A percentile compares a stretch with the other conserved stretches of the same genome.
phyloP scores from a whole-genome alignment of 2,113 vertebrate genomes.

The Suricata suricatta region DNA sequence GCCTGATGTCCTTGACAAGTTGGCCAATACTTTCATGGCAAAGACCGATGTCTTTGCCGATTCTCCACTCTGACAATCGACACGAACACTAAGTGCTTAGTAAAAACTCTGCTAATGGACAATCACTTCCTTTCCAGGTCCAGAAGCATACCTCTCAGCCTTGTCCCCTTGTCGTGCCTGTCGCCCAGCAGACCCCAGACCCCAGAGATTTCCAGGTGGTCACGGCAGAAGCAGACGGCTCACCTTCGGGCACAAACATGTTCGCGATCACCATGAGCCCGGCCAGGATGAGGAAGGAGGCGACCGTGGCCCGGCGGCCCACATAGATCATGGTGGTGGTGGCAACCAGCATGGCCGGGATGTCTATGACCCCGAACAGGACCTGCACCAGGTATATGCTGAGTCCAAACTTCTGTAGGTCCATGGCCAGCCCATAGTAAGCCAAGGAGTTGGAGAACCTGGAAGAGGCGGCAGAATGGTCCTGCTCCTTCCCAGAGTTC shows the following conservation, averaged over 20 bases:
- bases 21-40: too few relatives aligned
- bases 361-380: slow-evolving; percentile 89
- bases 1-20: neutral
- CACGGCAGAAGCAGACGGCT: neutral
- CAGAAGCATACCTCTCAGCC: neutral
- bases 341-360: slow-evolving; percentile 88
- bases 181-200: neutral
- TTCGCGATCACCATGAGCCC: slow-evolving; percentile 87
- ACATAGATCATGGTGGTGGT: slow-evolving; percentile 85
- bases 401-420: slow-evolving; percentile 92
- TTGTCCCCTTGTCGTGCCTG: too few relatives aligned
- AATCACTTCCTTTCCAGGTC: neutral
- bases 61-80: accelerated
- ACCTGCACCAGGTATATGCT: slow-evolving; percentile 89
- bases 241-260: slow-evolving; percentile 88
- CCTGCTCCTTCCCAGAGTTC: neutral
- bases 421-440: slow-evolving; percentile 92
- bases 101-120: neutral
- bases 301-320: slow-evolving; percentile 87
- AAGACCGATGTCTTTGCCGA: neutral
- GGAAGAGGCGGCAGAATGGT: neutral
- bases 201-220: neutral
- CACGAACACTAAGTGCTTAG: neutral
- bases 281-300: slow-evolving; percentile 85
- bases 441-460: slow-evolving; percentile 90